Evolutionary conservation across 2,113 vertebrate genomes (phyloP), one percentile per base, ranked within the genome.

Genomic region (Monopterus albus): DNA sequence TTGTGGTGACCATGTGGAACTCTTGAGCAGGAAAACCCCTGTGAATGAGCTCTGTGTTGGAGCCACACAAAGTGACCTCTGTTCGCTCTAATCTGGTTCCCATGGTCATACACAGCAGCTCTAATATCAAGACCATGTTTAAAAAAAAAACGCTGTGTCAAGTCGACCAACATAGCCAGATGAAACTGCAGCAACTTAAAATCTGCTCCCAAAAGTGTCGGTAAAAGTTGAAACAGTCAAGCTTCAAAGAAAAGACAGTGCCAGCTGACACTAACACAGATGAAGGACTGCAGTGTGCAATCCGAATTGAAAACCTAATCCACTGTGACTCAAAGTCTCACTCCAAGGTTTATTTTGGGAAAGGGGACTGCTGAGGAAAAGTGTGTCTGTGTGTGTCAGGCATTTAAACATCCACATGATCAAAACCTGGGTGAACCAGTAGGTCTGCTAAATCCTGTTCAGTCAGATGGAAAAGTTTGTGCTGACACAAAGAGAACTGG

Each of bases 81-180:
- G 88, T 89, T 87, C 86, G 79, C 73, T 77, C 51, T 86, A 85
- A 92, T 89, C 88, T 85, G 33, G 69, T 81, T 84, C 75, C 68
- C 87, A 82, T 89, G 80, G 65, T 29, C 47, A 53, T 63, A 80
- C 60, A 82, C 53, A 65, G 75, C 77, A 73, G 31, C 61, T 70
- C 59, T 36, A 46, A 76, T 49, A 79, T 77, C 82, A 58, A 51
- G 72, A 56, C 21, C 13, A n/a, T 51, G 70, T 59, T 67, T 81
- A 35, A 61, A 58, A 38, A 82, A 35, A 61, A 58, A 38, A 57
- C 20, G 49, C 47, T 62, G 1, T 25, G 64, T 49, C 66, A 61
- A 10, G 36, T 51, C 38, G 14, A 36, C 43, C n/a, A 20, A 42
- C 18, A 42, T 0, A 23, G 8, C 31, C 7, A 35, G 8, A n/a